A percentile compares a stretch with the other conserved stretches of the same genome.
phyloP scores from a whole-genome alignment of 2,797 vertebrate species.

The Crotalus adamanteus region DNA sequence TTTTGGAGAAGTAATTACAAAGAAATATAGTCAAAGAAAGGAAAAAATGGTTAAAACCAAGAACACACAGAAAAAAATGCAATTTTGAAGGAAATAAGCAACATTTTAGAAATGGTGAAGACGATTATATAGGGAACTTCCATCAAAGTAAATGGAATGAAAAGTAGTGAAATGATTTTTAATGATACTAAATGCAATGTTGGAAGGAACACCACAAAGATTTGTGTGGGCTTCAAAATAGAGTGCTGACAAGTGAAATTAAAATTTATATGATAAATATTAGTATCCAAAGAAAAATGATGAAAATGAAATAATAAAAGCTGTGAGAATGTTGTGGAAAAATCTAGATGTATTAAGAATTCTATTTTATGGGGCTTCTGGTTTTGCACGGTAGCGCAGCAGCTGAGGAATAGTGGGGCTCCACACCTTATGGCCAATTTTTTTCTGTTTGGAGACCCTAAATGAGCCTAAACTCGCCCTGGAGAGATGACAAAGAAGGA shows the following conservation, averaged over 20 bases:
- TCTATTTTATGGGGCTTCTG: background rate
- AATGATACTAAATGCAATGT: background rate
- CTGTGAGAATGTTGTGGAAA: background rate
- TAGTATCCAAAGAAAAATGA: background rate
- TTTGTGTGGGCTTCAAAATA: background rate
- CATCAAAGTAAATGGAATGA: background rate
- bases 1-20: background rate
- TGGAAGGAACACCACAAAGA: background rate
- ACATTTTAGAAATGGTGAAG: background rate
- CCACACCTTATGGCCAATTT: too few species aligned
- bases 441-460: too few species aligned
- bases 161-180: background rate
- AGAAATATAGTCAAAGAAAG: background rate
- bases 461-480: too few species aligned
- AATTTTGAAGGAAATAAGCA: background rate
- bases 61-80: background rate
- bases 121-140: background rate
- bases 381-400: too few species aligned
- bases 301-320: background rate
- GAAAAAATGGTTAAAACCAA: background rate
- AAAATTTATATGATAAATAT: background rate
- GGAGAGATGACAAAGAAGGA: too few species aligned
- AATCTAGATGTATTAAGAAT: background rate
- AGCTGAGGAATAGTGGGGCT: too few species aligned
- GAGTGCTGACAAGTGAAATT: background rate